These are phyloP conservation scores for Tipula helvola DNA, from an alignment of 2,888 invertebrate genomes.

Conservation along the genomic window DNA sequence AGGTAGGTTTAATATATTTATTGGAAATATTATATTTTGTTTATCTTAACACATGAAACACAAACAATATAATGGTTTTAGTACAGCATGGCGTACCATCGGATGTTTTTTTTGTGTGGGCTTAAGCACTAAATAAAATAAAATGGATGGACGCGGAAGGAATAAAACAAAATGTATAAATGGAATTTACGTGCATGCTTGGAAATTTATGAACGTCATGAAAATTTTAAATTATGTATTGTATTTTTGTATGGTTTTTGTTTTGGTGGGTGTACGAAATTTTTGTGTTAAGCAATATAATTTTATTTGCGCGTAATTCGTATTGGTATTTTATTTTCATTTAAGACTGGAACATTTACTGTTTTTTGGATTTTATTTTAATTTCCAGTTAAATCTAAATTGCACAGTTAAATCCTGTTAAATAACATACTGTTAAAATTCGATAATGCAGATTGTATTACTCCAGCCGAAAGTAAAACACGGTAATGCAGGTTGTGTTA, in stretches of 20 bases:
- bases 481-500: no score
- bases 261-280: not conserved
- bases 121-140: not conserved
- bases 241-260: not conserved
- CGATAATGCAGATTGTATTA: no score
- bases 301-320: not conserved
- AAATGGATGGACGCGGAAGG: not conserved
- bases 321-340: not conserved
- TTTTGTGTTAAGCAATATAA: not conserved
- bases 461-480: no score
- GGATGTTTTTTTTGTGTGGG: not conserved
- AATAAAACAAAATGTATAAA: not conserved
- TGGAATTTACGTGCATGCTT: not conserved
- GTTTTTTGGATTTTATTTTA: no score
- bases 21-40: not conserved
- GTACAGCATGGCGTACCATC: not conserved
- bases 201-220: not conserved
- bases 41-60: not conserved
- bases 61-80: not conserved
- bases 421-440: no score
- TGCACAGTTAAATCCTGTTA: not conserved
- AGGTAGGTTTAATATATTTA: not conserved
- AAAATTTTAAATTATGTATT: not conserved
- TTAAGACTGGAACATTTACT: not conserved
- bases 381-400: not conserved